Conservation (phyloP, 2,797 vertebrate genomes). For the Mycteria americana region DNA sequence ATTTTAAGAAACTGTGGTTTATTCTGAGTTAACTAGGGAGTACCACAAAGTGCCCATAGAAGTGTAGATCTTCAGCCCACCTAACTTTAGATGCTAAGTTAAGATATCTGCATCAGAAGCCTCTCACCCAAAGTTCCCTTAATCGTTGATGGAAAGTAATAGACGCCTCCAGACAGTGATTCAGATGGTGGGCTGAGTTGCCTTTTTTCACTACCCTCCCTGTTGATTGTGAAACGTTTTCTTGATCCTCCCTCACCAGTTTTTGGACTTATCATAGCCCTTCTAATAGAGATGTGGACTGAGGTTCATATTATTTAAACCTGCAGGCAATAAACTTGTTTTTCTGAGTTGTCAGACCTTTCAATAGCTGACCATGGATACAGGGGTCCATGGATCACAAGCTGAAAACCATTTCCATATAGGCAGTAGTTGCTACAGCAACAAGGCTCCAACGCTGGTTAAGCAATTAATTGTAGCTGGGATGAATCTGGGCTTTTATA, state of each 20-base stretch:
- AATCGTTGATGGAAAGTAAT: neutral
- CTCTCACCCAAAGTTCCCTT: neutral
- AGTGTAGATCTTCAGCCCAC: neutral
- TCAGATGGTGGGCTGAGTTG: neutral
- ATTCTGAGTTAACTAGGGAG: neutral
- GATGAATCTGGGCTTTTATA: neutral
- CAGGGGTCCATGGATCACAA: neutral
- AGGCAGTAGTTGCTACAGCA: neutral
- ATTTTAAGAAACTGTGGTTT: neutral
- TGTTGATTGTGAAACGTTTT: neutral
- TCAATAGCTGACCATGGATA: neutral
- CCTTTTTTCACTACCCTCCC: neutral
- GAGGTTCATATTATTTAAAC: neutral
- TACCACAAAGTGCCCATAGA: neutral
- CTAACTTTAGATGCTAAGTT: neutral
- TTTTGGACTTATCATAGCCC: neutral
- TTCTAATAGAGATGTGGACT: neutral
- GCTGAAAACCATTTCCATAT: neutral
- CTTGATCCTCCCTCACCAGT: neutral
- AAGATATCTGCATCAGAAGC: neutral
- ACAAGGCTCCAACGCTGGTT: neutral
- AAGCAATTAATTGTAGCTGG: neutral
- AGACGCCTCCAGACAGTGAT: neutral
- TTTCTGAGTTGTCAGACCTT: neutral
- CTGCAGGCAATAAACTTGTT: neutral